A percentile compares a stretch with the other conserved stretches of the same genome.
These are phyloP conservation scores for Delia radicum DNA, from an alignment of 1,140 invertebrate genomes.

Conservation along the genomic window DNA sequence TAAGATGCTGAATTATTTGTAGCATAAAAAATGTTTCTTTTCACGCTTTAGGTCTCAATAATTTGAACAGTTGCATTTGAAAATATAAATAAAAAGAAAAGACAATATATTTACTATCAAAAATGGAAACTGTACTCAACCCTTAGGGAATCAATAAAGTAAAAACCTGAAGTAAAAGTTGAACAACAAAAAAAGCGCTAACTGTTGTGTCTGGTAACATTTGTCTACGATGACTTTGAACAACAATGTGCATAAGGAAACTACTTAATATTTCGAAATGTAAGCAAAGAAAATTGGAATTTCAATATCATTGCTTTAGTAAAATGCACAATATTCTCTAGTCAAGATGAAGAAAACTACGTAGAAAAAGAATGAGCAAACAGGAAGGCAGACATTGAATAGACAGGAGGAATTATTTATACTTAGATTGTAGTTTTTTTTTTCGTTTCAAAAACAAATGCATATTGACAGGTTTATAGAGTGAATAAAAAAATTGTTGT, in stretches of 20 bases:
- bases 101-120: no score
- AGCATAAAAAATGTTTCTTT: no score
- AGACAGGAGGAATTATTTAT: neutral
- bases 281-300: neutral
- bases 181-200: neutral
- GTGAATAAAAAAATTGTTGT: neutral
- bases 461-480: neutral
- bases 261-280: neutral
- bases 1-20: neutral
- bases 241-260: neutral
- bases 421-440: neutral
- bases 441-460: neutral
- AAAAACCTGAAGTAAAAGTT: neutral
- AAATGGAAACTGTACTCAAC: neutral
- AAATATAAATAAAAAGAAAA: neutral
- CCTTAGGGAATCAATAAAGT: neutral
- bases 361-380: neutral
- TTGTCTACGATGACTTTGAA: neutral
- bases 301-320: neutral
- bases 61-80: neutral
- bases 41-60: no score
- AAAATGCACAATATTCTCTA: no score
- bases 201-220: neutral
- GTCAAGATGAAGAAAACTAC: no score
- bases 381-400: neutral